These are phyloP conservation scores for Arbacia lixula DNA, from an alignment of 53 echinoderm and acorn worm species.

Conservation along the genomic window DNA sequence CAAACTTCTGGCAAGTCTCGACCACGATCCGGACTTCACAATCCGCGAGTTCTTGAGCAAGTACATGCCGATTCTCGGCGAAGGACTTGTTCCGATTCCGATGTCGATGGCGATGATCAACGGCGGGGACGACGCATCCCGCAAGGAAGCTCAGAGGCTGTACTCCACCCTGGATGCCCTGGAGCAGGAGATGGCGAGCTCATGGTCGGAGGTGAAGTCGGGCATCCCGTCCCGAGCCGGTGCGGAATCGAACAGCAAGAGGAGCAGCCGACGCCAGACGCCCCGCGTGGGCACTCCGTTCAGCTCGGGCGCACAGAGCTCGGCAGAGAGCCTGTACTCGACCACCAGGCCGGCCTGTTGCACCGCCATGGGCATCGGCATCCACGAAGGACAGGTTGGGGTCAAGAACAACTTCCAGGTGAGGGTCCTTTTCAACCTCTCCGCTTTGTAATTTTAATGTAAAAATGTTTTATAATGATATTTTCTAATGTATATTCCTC, in stretches of 20 bases:
- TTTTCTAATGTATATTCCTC: too few relatives aligned
- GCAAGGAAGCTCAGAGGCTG: slow-evolving; percentile 2
- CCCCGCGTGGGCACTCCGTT: slow-evolving; percentile 43
- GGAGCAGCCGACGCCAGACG: slow-evolving; percentile 38
- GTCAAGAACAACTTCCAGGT: slow-evolving; percentile 99
- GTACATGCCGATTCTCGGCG: slow-evolving; percentile 66
- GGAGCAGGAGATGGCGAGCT: slow-evolving; percentile 28
- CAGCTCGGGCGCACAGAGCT: slow-evolving; percentile 33
- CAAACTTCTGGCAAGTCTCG: slow-evolving; percentile 56
- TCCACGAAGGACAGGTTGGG: slow-evolving; percentile 78
- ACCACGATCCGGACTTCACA: slow-evolving; percentile 87
- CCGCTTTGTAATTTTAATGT: too few relatives aligned
- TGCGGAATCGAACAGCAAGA: slow-evolving; percentile 18
- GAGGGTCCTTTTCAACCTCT: too few relatives aligned
- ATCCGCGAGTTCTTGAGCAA: slow-evolving; percentile 85
- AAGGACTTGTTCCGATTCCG: slow-evolving; percentile 33
- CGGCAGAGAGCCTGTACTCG: slow-evolving; percentile 35
- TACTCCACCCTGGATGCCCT: slow-evolving; percentile 35
- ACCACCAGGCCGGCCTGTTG: slow-evolving; percentile 67
- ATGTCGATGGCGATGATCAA: too few relatives aligned
- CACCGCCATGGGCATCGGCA: slow-evolving; percentile 78
- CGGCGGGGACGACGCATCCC: background rate
- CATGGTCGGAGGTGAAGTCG: slow-evolving; percentile 22
- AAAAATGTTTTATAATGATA: too few relatives aligned
- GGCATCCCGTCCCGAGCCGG: slow-evolving; percentile 5